A percentile compares a stretch with the other conserved stretches of the same genome.
Evolutionary conservation across 2,113 vertebrate genomes (phyloP).

Genomic region (Corythornis madagascariensis): DNA sequence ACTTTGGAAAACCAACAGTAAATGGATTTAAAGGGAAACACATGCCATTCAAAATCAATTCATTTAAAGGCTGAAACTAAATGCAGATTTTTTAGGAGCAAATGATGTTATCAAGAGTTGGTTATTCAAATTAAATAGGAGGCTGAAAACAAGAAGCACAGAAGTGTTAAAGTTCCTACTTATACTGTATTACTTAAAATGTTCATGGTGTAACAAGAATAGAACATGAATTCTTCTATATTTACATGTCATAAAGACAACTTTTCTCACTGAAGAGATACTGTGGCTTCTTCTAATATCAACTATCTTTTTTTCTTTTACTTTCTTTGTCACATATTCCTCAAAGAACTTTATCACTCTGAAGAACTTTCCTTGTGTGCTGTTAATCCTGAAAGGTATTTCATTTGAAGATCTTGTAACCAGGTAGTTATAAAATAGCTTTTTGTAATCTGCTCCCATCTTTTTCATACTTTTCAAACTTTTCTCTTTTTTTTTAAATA

Average conservation of each 20-base stretch:
- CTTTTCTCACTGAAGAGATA: not conserved
- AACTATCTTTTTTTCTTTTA: not conserved
- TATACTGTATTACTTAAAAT: not conserved
- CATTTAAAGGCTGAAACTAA: not conserved
- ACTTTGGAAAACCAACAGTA: not conserved
- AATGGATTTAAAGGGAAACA: not conserved
- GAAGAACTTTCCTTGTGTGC: not conserved
- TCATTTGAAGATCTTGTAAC: not conserved
- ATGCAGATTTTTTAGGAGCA: not conserved
- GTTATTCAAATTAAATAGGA: not conserved
- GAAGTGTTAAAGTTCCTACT: not conserved
- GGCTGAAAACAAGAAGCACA: not conserved
- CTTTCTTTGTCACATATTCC: not conserved
- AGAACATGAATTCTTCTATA: not conserved
- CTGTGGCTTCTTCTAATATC: rapidly evolving
- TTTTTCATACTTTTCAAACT: not conserved
- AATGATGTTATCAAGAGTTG: not conserved
- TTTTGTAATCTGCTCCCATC: not conserved
- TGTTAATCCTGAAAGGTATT: not conserved
- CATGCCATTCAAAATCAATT: not conserved
- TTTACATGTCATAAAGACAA: not conserved
- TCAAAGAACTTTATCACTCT: not conserved
- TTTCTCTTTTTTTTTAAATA: not conserved
- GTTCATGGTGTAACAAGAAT: not conserved
- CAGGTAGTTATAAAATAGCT: not conserved